Conservation (phyloP, 2,797 vertebrate species). For the Etheostoma perlongum region DNA sequence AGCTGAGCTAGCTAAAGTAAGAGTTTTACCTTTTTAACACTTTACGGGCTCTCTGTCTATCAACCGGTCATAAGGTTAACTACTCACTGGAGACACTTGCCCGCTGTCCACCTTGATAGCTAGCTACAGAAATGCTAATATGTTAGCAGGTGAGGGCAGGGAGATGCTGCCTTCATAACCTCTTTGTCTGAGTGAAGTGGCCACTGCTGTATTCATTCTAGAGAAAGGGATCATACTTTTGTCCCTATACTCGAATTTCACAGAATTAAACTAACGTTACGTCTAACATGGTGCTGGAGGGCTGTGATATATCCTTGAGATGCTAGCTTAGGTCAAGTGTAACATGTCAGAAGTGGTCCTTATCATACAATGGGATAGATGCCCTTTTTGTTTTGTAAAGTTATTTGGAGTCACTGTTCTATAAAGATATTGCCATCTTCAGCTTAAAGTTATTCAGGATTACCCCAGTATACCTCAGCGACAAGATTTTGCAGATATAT, state of each 20-base stretch:
- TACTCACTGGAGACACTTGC: neutral
- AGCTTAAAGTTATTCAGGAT: neutral
- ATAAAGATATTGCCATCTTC: neutral
- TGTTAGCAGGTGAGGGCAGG: conserved; percentile 59
- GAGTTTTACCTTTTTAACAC: neutral
- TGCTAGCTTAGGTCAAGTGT: conserved; percentile 7
- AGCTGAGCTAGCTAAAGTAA: neutral
- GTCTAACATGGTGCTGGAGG: conserved; percentile 24
- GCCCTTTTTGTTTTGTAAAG: neutral
- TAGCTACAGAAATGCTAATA: conserved; percentile 61
- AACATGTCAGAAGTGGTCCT: neutral
- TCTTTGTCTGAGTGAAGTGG: neutral
- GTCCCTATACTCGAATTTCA: neutral
- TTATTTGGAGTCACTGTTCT: neutral
- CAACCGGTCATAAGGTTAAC: no score
- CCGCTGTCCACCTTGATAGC: conserved; percentile 54
- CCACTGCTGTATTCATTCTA: neutral
- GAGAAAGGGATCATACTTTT: no score
- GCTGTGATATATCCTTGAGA: neutral
- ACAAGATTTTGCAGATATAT: neutral
- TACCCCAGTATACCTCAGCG: neutral
- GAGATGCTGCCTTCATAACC: conserved; percentile 51
- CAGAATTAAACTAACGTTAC: neutral
- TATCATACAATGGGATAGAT: neutral
- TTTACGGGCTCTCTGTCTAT: neutral